phyloP scores from a whole-genome alignment of 2,797 vertebrate genomes.

The Poeciliopsis infans region DNA sequence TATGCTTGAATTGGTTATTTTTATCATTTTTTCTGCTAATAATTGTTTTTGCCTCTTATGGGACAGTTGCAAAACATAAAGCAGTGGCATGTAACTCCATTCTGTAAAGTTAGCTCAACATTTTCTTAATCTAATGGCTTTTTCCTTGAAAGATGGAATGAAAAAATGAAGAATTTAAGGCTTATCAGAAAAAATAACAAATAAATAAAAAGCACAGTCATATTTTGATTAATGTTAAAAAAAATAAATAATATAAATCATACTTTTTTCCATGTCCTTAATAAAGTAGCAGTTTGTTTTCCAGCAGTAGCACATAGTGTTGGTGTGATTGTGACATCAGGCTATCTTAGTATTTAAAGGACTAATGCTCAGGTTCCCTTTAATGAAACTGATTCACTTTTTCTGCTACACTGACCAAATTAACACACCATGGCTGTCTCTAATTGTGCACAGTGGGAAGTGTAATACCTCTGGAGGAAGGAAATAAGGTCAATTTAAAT shows the following conservation, averaged over 20 bases:
- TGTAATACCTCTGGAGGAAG: constrained; percentile 17
- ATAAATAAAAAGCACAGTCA: neutral
- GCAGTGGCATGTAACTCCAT: no score
- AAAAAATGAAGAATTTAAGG: neutral
- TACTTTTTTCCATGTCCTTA: neutral
- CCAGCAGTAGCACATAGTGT: no score
- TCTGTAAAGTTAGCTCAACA: no score
- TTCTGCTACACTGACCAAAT: constrained; percentile 15
- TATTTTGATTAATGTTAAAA: neutral
- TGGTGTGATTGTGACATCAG: neutral
- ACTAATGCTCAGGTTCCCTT: neutral
- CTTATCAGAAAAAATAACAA: neutral
- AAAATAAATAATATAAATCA: no score
- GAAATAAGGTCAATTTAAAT: constrained; percentile 25
- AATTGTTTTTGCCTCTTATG: no score
- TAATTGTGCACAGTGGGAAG: constrained; percentile 36
- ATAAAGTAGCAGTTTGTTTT: neutral
- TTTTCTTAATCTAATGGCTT: neutral
- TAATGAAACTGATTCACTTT: constrained; percentile 1
- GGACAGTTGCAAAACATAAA: no score
- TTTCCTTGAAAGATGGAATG: neutral
- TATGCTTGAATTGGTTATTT: no score
- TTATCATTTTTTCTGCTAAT: no score
- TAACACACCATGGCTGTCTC: constrained; percentile 5
- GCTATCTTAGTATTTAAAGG: neutral